A percentile compares a stretch with the other conserved stretches of the same genome.
phyloP scores from a whole-genome alignment of 2,888 invertebrate species.

The Heterodera filipjevi region DNA sequence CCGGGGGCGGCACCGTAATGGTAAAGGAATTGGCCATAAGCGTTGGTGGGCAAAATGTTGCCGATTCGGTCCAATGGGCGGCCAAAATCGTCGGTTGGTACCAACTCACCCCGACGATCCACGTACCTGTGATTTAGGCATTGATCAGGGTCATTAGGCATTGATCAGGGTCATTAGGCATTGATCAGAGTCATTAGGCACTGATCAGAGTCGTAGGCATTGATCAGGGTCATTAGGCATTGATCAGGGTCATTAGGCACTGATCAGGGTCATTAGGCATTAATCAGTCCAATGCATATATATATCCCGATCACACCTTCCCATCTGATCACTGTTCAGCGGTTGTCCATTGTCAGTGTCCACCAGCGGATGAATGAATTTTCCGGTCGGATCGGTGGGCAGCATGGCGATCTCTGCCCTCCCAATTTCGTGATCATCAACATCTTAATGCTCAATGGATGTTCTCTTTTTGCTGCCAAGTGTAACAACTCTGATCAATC shows the following conservation, averaged over 20 bases:
- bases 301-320: constrained; percentile 27
- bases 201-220: too few relatives aligned
- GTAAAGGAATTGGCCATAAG: constrained; percentile 44
- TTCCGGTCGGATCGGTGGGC: constrained; percentile 47
- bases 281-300: too few relatives aligned
- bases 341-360: constrained; percentile 41
- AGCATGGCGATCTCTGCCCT: constrained; percentile 25
- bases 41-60: constrained; percentile 45
- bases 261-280: too few relatives aligned
- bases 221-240: too few relatives aligned
- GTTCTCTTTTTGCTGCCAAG: too few relatives aligned
- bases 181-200: too few relatives aligned
- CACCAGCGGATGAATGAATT: constrained; percentile 43
- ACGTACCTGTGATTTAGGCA: constrained; percentile 29
- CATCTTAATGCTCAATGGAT: background rate
- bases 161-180: too few relatives aligned
- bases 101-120: constrained; percentile 43
- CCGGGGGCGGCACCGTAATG: background rate
- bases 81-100: constrained; percentile 48
- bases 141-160: too few relatives aligned
- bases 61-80: constrained; percentile 45
- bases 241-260: too few relatives aligned
- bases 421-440: constrained; percentile 17
- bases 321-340: constrained; percentile 38
- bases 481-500: too few relatives aligned